These are phyloP conservation scores for Metaphire vulgaris DNA, from an alignment of 1,140 invertebrate genomes.

Conservation along the genomic window DNA sequence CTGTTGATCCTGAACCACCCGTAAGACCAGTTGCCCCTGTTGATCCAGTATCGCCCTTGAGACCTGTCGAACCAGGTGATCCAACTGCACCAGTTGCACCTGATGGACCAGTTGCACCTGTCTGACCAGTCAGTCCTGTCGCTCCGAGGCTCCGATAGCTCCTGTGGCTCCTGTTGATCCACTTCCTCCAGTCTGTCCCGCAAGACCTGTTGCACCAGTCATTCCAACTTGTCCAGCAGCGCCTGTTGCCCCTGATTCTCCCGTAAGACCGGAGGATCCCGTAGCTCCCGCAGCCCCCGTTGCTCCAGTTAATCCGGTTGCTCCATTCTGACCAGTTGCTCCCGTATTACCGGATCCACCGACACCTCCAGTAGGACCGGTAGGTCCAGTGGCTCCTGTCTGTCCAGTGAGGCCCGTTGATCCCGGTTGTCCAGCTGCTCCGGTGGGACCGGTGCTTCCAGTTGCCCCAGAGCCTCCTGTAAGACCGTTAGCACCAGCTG, in stretches of 20 bases:
- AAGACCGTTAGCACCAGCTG: too few species aligned
- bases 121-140: neutral
- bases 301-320: neutral
- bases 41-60: conserved; percentile 12
- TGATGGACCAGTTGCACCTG: neutral
- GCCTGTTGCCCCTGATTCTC: neutral
- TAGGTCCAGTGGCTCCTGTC: too few species aligned
- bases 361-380: too few species aligned
- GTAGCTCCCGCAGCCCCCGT: neutral
- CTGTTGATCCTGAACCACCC: conserved; percentile 16
- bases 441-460: too few species aligned
- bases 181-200: neutral
- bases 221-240: neutral
- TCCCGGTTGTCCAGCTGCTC: too few species aligned
- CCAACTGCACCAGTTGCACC: neutral
- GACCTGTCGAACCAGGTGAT: conserved; percentile 11
- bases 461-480: too few species aligned
- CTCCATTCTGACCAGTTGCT: too few species aligned
- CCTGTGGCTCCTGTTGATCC: too few species aligned
- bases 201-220: neutral
- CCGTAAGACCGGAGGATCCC: neutral
- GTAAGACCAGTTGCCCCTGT: conserved; percentile 15
- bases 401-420: too few species aligned
- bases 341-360: too few species aligned
- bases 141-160: neutral